A percentile compares a stretch with the other conserved stretches of the same genome.
Evolutionary conservation across 2,113 vertebrate species (phyloP).

Genomic region (Struthio camelus): DNA sequence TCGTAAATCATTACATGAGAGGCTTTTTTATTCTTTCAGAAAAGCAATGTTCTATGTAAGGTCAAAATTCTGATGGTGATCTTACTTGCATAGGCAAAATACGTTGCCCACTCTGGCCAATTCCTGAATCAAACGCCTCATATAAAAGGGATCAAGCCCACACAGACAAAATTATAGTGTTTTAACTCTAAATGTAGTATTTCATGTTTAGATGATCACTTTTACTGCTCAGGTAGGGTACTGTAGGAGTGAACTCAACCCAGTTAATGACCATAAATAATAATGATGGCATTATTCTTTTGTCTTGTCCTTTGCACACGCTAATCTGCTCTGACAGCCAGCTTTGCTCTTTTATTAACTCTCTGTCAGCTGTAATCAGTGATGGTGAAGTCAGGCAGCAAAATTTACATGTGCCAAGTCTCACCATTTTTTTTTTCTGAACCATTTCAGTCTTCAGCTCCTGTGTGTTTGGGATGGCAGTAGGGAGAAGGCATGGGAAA

Average conservation of each 20-base stretch:
- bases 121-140: constrained; percentile 6
- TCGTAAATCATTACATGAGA: background rate
- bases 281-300: constrained; percentile 84
- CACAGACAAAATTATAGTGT: background rate
- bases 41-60: background rate
- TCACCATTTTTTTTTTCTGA: constrained; percentile 20
- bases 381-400: constrained; percentile 91
- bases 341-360: constrained; percentile 95
- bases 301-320: constrained; percentile 85
- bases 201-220: constrained; percentile 61
- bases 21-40: background rate
- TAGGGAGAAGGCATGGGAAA: background rate
- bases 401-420: constrained; percentile 79
- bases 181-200: constrained; percentile 37
- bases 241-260: constrained; percentile 79
- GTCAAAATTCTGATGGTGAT: background rate
- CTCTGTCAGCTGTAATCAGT: constrained; percentile 90
- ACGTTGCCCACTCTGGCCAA: background rate
- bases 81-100: background rate
- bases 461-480: background rate
- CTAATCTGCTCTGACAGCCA: constrained; percentile 94
- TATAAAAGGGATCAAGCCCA: background rate
- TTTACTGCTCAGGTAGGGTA: constrained; percentile 77
- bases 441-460: constrained; percentile 26
- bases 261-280: constrained; percentile 91